These are phyloP conservation scores for Holothuria scabra DNA, from an alignment of 53 echinoderm and acorn worm species.

Conservation along the genomic window DNA sequence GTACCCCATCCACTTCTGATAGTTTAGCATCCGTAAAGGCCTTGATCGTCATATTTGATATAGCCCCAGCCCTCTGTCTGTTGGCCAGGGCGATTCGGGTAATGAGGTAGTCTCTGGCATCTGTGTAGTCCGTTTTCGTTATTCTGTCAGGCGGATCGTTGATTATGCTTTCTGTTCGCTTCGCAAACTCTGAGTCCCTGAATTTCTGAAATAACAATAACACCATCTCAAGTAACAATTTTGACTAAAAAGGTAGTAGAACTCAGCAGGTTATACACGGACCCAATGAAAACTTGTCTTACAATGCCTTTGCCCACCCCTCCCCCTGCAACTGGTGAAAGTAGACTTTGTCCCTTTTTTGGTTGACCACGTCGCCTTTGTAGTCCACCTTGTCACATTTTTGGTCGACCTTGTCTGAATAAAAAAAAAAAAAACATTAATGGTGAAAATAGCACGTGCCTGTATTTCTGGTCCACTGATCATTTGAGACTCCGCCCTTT, in stretches of 20 bases:
- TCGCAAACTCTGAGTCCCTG: neutral
- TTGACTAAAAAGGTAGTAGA: too few species aligned
- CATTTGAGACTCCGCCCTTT: neutral
- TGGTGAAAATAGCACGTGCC: neutral
- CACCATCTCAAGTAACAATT: neutral
- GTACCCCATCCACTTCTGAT: neutral
- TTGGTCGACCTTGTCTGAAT: neutral
- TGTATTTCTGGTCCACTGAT: neutral
- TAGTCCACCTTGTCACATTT: neutral
- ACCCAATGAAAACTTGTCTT: too few species aligned
- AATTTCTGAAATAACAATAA: neutral
- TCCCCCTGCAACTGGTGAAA: neutral
- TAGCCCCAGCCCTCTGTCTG: neutral
- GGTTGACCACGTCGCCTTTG: neutral
- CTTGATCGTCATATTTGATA: conserved; percentile 1
- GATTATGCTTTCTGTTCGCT: neutral
- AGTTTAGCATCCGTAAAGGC: neutral
- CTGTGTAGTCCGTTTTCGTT: neutral
- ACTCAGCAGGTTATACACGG: too few species aligned
- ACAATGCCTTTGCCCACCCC: too few species aligned
- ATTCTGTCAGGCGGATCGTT: neutral
- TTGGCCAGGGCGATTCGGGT: neutral
- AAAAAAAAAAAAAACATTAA: neutral
- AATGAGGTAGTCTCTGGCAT: neutral
- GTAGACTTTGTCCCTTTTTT: too few species aligned